These are phyloP conservation scores for Pseudolaguvia tuberculata DNA, from an alignment of 2,113 vertebrate species.

Conservation along the genomic window DNA sequence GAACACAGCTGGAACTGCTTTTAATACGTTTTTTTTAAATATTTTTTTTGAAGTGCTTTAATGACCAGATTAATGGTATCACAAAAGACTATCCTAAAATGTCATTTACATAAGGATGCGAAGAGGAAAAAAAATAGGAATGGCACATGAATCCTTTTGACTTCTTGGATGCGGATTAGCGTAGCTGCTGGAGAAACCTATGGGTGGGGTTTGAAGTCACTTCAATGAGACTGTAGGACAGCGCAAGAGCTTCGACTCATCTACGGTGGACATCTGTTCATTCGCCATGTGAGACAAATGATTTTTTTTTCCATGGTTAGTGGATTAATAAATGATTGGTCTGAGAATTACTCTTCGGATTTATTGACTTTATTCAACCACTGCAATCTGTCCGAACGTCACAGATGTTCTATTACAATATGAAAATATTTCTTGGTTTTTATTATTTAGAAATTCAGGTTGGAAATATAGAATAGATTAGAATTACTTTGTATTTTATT, in stretches of 20 bases:
- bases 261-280: slow-evolving; percentile 67
- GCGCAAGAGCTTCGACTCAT: slow-evolving; percentile 61
- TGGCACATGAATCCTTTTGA: slow-evolving; percentile 40
- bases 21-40: slow-evolving; percentile 74
- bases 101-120: slow-evolving; percentile 56
- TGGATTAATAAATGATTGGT: not conserved
- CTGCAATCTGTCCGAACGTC: not conserved
- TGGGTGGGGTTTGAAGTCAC: slow-evolving; percentile 74
- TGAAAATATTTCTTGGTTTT: not conserved
- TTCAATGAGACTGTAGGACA: slow-evolving; percentile 62
- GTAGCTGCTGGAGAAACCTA: slow-evolving; percentile 56
- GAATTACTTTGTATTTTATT: not conserved
- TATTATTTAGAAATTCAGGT: not conserved
- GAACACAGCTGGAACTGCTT: slow-evolving; percentile 73
- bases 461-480: not conserved
- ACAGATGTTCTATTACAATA: not conserved
- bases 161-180: slow-evolving; percentile 63
- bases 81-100: slow-evolving; percentile 43
- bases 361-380: not conserved
- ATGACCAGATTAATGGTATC: slow-evolving; percentile 76
- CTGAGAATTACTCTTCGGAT: not conserved
- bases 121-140: slow-evolving; percentile 4
- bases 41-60: slow-evolving; percentile 70
- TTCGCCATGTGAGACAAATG: slow-evolving; percentile 49
- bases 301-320: slow-evolving; percentile 27